A percentile compares a stretch with the other conserved stretches of the same genome.
phyloP scores from a whole-genome alignment of 2,113 vertebrate species.

The Accipiter cooperii region DNA sequence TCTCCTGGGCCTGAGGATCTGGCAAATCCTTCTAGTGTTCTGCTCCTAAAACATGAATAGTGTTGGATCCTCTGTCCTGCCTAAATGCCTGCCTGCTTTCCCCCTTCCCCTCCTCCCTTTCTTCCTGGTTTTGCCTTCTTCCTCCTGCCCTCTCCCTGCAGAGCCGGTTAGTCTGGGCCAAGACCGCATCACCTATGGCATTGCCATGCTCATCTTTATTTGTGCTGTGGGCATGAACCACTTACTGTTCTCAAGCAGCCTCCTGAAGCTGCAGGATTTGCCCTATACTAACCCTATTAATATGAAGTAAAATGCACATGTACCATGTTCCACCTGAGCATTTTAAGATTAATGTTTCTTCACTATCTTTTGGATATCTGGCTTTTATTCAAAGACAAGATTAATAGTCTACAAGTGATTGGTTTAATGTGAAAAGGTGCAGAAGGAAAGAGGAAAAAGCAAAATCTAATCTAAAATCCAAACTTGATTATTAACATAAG shows the following conservation, averaged over 20 bases:
- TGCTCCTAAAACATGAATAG: not conserved
- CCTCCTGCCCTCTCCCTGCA: not conserved
- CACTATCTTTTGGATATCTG: not conserved
- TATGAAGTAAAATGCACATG: not conserved
- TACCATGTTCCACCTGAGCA: not conserved
- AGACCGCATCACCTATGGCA: not conserved
- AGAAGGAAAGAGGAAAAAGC: not conserved
- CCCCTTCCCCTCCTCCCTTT: not conserved
- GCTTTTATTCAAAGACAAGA: slow-evolving; percentile 15
- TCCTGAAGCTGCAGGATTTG: not conserved
- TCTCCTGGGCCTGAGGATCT: not conserved
- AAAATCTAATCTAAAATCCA: not conserved
- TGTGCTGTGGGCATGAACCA: not conserved
- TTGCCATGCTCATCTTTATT: not conserved
- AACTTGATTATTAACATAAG: not conserved
- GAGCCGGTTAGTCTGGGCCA: not conserved
- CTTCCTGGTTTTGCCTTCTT: not conserved
- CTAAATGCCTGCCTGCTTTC: not conserved
- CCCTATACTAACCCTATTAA: not conserved
- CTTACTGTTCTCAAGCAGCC: not conserved
- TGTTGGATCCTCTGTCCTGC: not conserved
- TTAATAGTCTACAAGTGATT: not conserved
- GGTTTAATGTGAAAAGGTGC: not conserved
- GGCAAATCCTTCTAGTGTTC: not conserved
- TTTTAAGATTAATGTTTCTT: slow-evolving; percentile 22